Evolutionary conservation across 2,113 vertebrate genomes (phyloP).

Genomic region (Spea multiplicata): DNA sequence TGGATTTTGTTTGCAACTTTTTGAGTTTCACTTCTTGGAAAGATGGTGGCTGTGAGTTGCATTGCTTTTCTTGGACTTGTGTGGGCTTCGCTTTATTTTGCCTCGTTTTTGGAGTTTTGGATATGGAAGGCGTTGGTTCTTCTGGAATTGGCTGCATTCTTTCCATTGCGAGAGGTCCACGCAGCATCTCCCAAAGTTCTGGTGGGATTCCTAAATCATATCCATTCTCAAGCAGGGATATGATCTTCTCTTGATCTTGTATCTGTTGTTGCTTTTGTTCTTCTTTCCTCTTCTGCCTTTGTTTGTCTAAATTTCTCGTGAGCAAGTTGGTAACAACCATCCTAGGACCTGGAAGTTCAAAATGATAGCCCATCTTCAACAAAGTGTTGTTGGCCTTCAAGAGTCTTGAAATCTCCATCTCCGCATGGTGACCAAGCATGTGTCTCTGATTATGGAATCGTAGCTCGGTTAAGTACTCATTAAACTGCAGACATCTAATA

Average conservation of each 20-base stretch:
- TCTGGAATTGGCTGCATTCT: slow-evolving; percentile 56
- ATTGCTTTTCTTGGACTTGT: slow-evolving; percentile 1
- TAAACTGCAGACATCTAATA: slow-evolving; percentile 94
- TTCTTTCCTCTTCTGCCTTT: slow-evolving; percentile 86
- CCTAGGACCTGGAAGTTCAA: slow-evolving; percentile 90
- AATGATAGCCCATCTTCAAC: slow-evolving; percentile 95
- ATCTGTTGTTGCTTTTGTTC: slow-evolving; percentile 83
- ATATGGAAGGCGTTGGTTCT: slow-evolving; percentile 36
- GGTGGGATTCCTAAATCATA: slow-evolving; percentile 84
- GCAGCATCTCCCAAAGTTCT: slow-evolving; percentile 82
- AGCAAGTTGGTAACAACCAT: slow-evolving; percentile 97
- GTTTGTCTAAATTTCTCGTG: slow-evolving; percentile 88
- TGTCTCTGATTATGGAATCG: slow-evolving; percentile 98
- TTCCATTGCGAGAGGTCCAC: slow-evolving; percentile 62
- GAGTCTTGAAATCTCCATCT: slow-evolving; percentile 92
- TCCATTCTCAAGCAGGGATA: slow-evolving; percentile 80
- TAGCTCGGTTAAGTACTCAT: slow-evolving; percentile 87
- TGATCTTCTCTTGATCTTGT: slow-evolving; percentile 77
- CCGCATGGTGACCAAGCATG: slow-evolving; percentile 93
- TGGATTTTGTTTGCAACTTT: slow-evolving; percentile 48
- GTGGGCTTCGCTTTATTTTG: slow-evolving; percentile 51
- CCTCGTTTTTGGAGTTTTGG: slow-evolving; percentile 16
- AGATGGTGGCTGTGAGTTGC: slow-evolving; percentile 49
- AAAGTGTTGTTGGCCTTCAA: slow-evolving; percentile 91
- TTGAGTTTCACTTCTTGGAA: slow-evolving; percentile 55